These are phyloP conservation scores for Invenusta paracnida DNA, from an alignment of 2,888 invertebrate genomes.

Conservation along the genomic window DNA sequence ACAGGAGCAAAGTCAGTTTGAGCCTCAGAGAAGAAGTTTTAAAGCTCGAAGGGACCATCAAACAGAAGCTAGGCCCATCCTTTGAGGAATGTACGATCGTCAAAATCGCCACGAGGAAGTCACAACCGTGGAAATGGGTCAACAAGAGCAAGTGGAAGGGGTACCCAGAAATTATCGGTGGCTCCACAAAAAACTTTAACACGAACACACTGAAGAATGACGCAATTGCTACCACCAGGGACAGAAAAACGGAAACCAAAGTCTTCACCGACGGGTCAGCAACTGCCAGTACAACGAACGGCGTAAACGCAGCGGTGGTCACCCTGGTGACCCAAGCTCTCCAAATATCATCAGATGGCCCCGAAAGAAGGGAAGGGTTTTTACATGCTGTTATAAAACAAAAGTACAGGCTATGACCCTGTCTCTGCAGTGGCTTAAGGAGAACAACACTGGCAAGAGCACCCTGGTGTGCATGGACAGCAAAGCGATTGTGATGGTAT, in stretches of 20 bases:
- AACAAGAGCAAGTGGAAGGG: constrained; percentile 4
- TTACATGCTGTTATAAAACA: constrained; percentile 10
- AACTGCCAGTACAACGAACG: background rate
- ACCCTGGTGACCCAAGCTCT: background rate
- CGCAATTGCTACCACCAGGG: background rate
- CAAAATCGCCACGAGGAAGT: background rate
- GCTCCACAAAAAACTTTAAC: background rate
- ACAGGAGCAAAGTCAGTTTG: background rate
- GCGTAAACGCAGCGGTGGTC: background rate
- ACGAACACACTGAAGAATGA: background rate
- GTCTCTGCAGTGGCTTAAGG: background rate
- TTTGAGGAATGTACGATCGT: background rate
- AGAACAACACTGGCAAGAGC: background rate
- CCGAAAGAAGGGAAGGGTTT: background rate
- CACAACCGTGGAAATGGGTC: background rate
- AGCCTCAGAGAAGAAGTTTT: background rate
- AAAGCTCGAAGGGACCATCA: background rate
- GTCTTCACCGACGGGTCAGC: constrained; percentile 20
- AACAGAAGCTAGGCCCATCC: background rate
- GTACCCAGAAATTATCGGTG: background rate
- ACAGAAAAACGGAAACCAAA: background rate
- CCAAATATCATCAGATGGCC: too few relatives aligned
- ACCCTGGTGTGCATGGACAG: constrained; percentile 9
- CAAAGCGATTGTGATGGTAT: background rate
- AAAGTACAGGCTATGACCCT: background rate